phyloP scores from a whole-genome alignment of 1,140 invertebrate species.

The Drosophila leontia region DNA sequence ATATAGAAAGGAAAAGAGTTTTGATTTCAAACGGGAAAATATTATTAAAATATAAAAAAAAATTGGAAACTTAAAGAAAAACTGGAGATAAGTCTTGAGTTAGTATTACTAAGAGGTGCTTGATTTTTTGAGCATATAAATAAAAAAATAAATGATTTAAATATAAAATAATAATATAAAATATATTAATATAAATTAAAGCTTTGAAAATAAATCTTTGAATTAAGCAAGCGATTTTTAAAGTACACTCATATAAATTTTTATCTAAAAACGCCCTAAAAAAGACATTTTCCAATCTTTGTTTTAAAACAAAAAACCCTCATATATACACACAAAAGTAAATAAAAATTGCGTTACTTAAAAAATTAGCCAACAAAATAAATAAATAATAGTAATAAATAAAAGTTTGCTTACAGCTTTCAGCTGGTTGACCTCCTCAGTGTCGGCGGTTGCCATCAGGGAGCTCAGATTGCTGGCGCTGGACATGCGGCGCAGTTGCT shows the following conservation, averaged over 20 bases:
- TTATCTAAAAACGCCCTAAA: too few relatives aligned
- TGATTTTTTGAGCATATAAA: too few relatives aligned
- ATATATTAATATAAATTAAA: not conserved
- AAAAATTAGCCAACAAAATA: not conserved
- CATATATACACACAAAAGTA: too few relatives aligned
- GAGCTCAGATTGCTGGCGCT: conserved; percentile 65
- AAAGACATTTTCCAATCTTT: too few relatives aligned
- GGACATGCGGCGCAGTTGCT: conserved; percentile 79
- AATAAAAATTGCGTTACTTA: not conserved
- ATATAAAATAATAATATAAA: too few relatives aligned
- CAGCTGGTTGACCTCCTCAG: conserved; percentile 84
- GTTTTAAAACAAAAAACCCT: too few relatives aligned
- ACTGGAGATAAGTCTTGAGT: not conserved
- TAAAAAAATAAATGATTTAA: too few relatives aligned
- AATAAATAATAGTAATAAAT: conserved; percentile 3
- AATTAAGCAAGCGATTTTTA: not conserved
- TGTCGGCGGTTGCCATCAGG: conserved; percentile 54
- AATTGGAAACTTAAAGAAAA: not conserved
- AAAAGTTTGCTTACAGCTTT: conserved; percentile 84
- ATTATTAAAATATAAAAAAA: not conserved
- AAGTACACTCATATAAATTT: too few relatives aligned
- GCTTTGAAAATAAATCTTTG: not conserved
- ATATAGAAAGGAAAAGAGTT: not conserved
- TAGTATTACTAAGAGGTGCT: not conserved
- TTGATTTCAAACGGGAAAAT: not conserved